Percentiles rank a stretch among this genome's conserved stretches.
phyloP scores from a whole-genome alignment of 1,140 invertebrate species.

The Trachymyrmex septentrionalis region DNA sequence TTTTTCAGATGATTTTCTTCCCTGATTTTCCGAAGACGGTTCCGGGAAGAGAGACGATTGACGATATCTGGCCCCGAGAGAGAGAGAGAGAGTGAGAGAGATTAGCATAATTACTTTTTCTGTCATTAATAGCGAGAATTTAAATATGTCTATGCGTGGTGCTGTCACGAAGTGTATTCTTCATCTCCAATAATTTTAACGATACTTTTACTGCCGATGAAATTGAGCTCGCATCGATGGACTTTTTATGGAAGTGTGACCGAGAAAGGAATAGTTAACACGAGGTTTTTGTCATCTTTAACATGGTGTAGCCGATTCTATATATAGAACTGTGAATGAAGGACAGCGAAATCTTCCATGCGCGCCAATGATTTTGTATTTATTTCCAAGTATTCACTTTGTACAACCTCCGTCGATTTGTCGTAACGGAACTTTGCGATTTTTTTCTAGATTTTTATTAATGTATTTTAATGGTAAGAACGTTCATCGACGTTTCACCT shows the following conservation, averaged over 20 bases:
- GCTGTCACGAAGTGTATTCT: constrained; percentile 50
- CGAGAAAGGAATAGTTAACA: constrained; percentile 23
- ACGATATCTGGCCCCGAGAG: constrained; percentile 15
- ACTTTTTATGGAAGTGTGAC: constrained; percentile 21
- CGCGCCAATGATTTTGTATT: constrained; percentile 40
- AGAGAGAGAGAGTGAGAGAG: background rate
- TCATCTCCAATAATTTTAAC: constrained; percentile 58
- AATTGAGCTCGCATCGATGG: background rate
- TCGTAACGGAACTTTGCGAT: background rate
- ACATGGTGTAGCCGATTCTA: constrained; percentile 18
- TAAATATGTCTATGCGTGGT: background rate
- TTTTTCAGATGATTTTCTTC: constrained; percentile 72
- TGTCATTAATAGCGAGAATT: constrained; percentile 32
- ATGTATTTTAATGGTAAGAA: constrained; percentile 24
- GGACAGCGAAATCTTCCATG: constrained; percentile 48
- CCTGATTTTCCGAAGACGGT: constrained; percentile 38
- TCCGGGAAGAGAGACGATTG: constrained; percentile 60
- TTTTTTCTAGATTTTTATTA: constrained; percentile 18
- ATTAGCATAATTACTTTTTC: constrained; percentile 22
- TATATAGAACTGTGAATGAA: constrained; percentile 12
- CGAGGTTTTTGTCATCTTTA: constrained; percentile 18
- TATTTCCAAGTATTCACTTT: constrained; percentile 21
- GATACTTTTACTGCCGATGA: constrained; percentile 7
- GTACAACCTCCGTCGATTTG: background rate
- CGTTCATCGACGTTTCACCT: background rate